phyloP scores from a whole-genome alignment of 2,113 vertebrate species.

The Myiopsitta monachus region DNA sequence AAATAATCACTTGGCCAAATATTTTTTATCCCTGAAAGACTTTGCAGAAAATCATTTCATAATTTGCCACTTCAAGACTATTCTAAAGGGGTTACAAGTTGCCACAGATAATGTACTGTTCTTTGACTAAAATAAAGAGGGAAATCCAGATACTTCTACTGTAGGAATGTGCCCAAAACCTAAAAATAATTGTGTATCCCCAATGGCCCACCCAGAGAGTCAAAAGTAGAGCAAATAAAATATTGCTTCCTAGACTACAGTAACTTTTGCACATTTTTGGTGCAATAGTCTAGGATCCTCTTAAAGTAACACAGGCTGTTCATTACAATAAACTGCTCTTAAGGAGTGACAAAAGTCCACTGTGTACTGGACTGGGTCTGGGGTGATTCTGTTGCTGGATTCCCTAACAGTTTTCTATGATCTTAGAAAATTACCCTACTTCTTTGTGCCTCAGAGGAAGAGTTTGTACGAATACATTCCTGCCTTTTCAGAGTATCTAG shows the following conservation, averaged over 20 bases:
- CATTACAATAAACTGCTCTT: neutral
- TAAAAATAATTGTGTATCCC: conserved; percentile 13
- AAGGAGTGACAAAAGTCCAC: neutral
- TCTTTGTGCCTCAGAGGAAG: neutral
- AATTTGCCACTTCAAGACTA: neutral
- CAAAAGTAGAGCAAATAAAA: neutral
- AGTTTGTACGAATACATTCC: neutral
- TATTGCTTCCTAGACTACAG: neutral
- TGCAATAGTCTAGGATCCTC: neutral
- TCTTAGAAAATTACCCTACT: neutral
- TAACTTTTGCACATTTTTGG: neutral
- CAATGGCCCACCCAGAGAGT: conserved; percentile 33
- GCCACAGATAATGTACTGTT: neutral
- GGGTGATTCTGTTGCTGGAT: neutral
- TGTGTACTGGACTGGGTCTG: neutral
- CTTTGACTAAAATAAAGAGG: conserved; percentile 12
- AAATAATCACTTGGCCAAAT: neutral
- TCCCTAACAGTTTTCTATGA: neutral
- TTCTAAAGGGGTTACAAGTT: conserved; percentile 6
- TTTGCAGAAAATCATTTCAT: neutral
- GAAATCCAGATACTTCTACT: neutral
- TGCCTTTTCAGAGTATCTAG: neutral
- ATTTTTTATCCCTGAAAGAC: neutral
- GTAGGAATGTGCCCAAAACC: conserved; percentile 9
- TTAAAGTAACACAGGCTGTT: neutral